Conservation (phyloP, 2,113 vertebrate genomes). For the Eulemur macaco region DNA sequence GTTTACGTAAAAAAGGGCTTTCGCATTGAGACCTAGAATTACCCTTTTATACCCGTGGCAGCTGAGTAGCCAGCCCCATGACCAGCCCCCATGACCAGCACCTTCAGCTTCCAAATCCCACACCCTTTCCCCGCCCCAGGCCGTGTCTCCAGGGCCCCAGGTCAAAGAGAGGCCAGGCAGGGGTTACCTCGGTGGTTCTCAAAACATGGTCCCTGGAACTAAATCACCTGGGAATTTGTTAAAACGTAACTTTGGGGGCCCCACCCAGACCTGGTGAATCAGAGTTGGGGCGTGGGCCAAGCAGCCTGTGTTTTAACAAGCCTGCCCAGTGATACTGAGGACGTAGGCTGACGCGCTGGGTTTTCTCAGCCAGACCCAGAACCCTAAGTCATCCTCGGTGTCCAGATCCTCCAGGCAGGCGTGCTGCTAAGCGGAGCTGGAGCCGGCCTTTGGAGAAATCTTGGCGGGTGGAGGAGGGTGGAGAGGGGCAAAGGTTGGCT, state of each 20-base stretch:
- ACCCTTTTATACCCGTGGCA: not conserved
- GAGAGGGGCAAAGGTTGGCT: rapidly evolving
- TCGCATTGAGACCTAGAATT: not conserved
- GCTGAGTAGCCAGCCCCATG: not conserved
- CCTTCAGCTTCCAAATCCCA: not conserved
- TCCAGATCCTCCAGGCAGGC: not conserved
- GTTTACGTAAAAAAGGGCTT: not conserved
- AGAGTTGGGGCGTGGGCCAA: not conserved
- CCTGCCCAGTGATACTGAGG: not conserved
- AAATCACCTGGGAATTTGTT: not conserved
- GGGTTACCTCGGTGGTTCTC: not conserved
- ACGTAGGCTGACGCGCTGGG: not conserved
- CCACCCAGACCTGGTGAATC: too few species aligned
- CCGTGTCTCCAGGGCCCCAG: not conserved
- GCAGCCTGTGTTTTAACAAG: not conserved
- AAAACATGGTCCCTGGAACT: not conserved
- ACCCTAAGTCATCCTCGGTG: not conserved
- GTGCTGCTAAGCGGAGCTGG: not conserved
- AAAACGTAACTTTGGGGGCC: not conserved
- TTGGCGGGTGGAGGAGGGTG: rapidly evolving
- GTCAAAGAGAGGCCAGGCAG: not conserved
- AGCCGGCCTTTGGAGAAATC: not conserved
- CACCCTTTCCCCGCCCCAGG: not conserved
- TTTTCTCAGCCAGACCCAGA: not conserved
- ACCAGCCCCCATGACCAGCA: too few species aligned